Conservation (phyloP, 2,888 invertebrate genomes). For the Heliconius erato region DNA sequence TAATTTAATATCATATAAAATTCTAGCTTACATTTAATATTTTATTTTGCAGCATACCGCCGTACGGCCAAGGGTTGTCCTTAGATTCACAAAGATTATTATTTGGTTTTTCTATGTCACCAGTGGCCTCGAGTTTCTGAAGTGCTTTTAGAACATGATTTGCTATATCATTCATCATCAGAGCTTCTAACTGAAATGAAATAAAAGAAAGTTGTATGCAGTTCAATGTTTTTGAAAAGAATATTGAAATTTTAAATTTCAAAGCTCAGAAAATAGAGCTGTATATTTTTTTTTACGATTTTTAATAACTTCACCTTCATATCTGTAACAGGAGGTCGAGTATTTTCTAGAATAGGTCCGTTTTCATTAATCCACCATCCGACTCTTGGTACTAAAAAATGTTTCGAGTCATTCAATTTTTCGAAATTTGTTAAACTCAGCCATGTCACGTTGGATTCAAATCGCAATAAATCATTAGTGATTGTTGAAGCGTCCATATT, state of each 20-base stretch:
- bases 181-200: constrained; percentile 66
- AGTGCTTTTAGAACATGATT: constrained; percentile 72
- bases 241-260: no score
- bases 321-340: constrained; percentile 63
- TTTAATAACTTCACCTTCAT: constrained; percentile 62
- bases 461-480: constrained; percentile 63
- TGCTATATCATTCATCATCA: constrained; percentile 76
- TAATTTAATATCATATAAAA: no score
- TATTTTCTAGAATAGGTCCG: constrained; percentile 44
- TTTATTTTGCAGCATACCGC: constrained; percentile 68
- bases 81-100: constrained; percentile 63
- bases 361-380: constrained; percentile 67
- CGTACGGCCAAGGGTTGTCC: constrained; percentile 66
- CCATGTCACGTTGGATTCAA: constrained; percentile 76
- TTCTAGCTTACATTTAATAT: constrained; percentile 66
- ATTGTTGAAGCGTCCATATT: constrained; percentile 73
- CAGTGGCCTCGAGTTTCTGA: constrained; percentile 56
- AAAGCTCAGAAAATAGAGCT: background rate
- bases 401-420: constrained; percentile 65
- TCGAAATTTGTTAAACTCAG: constrained; percentile 73
- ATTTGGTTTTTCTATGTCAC: constrained; percentile 55
- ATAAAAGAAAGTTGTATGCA: background rate
- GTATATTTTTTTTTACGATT: background rate
- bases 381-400: constrained; percentile 69
- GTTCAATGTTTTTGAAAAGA: background rate